Evolutionary conservation across 2,888 invertebrate species (phyloP), one percentile per base, ranked within the genome.

Genomic region (Agriopis marginaria): DNA sequence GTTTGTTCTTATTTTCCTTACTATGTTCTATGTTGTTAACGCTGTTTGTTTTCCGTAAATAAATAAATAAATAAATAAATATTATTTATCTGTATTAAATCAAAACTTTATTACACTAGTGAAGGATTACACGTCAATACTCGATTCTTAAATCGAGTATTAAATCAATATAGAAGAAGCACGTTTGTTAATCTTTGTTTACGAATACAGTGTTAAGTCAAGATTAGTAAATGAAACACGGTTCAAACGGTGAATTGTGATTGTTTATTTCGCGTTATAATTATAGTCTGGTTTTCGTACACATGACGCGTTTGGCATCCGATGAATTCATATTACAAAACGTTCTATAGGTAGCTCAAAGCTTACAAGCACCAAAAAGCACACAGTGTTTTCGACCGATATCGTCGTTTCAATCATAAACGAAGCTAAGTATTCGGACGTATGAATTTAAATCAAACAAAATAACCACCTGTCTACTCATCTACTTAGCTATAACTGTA

Each of bases 211-310:
- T n/a, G 50, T 60, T 60, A 17, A 50, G 49, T n/a, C 7, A 53
- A 56, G 65, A 23, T 62, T 65, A 53, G 53, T 56, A 65, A 44
- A 63, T 63, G 59, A 63, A 66, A 63, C 59, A 56, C 17, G 17
- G 63, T 55, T 70, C 44, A 63, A 60, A 66, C 53, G 49, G 45
- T 61, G 53, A 65, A 65, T 62, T 55, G 69, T 51, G 55, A 69
- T 63, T 70, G 63, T 71, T 71, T 71, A 71, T 66, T 63, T 61
- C 50, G 53, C 56, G 53, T 62, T 65, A 23, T 71, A 66, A 66
- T 63, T 63, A 61, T 67, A 71, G 63, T 50, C 7, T 6, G 40
- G 44, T 63, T 62, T 66, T 66, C 53, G 66, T 60, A 42, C 9
- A 14, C 17, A 50, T 64, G 63, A 64, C 67, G 70, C 47, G 60